Evolutionary conservation across 1,140 invertebrate species (phyloP).

Genomic region (Danaus plexippus): DNA sequence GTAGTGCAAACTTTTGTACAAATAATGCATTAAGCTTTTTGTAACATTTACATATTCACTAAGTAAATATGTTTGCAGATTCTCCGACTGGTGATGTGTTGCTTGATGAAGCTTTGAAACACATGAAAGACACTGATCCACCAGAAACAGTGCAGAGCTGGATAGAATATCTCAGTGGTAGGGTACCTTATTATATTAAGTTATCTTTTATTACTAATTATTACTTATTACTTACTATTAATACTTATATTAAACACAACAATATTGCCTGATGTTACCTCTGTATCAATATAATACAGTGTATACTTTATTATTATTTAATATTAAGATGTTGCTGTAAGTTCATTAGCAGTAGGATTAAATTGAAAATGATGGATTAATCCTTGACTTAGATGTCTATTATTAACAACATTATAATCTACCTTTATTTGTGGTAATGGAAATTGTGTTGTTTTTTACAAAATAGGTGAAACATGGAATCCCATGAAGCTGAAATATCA

Average conservation of each 20-base stretch:
- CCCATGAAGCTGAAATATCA: slow-evolving; percentile 98
- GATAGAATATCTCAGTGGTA: slow-evolving; percentile 99
- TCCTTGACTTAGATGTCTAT: too few relatives aligned
- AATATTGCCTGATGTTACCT: too few relatives aligned
- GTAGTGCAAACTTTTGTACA: too few relatives aligned
- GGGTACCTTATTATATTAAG: slow-evolving; percentile 25
- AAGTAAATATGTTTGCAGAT: slow-evolving; percentile 70
- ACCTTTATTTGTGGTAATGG: too few relatives aligned
- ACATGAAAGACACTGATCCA: slow-evolving; percentile 97
- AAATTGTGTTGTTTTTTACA: slow-evolving; percentile 31
- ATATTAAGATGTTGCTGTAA: too few relatives aligned
- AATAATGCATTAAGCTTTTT: too few relatives aligned
- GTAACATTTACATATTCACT: too few relatives aligned
- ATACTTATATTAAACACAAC: background rate
- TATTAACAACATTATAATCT: too few relatives aligned
- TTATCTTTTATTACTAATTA: slow-evolving; percentile 5
- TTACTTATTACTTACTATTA: slow-evolving; percentile 7
- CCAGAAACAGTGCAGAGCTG: slow-evolving; percentile 98
- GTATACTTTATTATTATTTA: too few relatives aligned
- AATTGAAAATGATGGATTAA: too few relatives aligned
- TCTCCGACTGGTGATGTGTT: slow-evolving; percentile 97
- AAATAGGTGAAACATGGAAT: slow-evolving; percentile 98
- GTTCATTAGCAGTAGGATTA: too few relatives aligned
- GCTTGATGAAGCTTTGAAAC: slow-evolving; percentile 98
- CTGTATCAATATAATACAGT: too few relatives aligned